These are phyloP conservation scores for human (Homo sapiens) DNA, from an alignment of 2,113 vertebrate genomes.

Conservation along the genomic window GRCh38 chr4:88839001-88839500, in stretches of 20 bases:
- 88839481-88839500: background rate
- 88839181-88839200: background rate
- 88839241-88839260: background rate
- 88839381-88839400: background rate
- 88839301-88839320: background rate
- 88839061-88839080: background rate
- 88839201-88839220: background rate
- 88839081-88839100: background rate
- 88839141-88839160: background rate
- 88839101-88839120: background rate
- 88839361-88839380: background rate
- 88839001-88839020: background rate
- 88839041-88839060: background rate
- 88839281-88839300: background rate
- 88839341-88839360: background rate
- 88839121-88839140: background rate
- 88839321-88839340: background rate
- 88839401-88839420: background rate
- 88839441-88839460: background rate
- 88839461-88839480: background rate
- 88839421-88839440: background rate
- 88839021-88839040: background rate
- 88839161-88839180: background rate
- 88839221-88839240: background rate
- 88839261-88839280: background rate